These are phyloP conservation scores for Chrysomallon squamiferum DNA, from an alignment of 1,140 invertebrate species.

Conservation along the genomic window DNA sequence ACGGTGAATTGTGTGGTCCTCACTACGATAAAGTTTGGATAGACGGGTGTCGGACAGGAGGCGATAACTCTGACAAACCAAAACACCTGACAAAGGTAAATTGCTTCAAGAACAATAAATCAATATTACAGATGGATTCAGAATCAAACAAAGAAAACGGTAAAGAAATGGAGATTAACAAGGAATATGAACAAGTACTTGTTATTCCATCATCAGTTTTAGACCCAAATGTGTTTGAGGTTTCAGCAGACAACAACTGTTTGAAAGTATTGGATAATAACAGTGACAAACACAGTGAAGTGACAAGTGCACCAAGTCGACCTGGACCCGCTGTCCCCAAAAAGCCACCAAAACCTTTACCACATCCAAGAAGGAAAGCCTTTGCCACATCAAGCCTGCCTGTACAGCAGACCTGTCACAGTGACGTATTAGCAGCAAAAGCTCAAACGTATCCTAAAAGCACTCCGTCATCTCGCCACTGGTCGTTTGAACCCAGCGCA, in stretches of 20 bases:
- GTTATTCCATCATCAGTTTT: too few relatives aligned
- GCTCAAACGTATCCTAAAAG: background rate
- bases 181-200: too few relatives aligned
- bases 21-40: conserved; percentile 1
- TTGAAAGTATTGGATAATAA: too few relatives aligned
- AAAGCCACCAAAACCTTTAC: background rate
- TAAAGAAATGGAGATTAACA: too few relatives aligned
- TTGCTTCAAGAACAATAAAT: background rate
- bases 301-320: background rate
- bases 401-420: background rate
- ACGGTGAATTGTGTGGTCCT: background rate
- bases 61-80: background rate
- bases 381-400: background rate
- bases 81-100: background rate
- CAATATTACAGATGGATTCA: too few relatives aligned
- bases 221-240: too few relatives aligned
- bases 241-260: too few relatives aligned
- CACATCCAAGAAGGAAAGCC: background rate
- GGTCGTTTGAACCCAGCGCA: background rate
- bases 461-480: background rate
- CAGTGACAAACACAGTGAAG: too few relatives aligned
- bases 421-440: background rate
- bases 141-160: too few relatives aligned
- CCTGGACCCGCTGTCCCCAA: background rate
- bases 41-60: background rate